Base-by-base conservation (phyloP, 2,797 vertebrate species). In the Microctenopoma stevenorrisi region DNA sequence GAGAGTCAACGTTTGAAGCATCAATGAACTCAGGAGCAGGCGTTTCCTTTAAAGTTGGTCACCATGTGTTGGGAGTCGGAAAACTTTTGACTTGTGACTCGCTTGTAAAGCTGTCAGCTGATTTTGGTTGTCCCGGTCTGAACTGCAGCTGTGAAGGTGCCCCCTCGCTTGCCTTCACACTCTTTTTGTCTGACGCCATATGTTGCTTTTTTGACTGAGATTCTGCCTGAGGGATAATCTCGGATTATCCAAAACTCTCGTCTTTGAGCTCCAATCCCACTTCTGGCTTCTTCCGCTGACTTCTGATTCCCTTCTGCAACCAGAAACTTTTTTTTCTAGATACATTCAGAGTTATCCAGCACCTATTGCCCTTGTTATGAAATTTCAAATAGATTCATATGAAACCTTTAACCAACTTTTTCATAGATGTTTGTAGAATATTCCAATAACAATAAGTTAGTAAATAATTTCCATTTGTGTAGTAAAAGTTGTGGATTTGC, bases 191-290 rank as follows among this genome's bases (percentile, higher is more conserved):
- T 81, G 71, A 85, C 11, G 42, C 82, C 85, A 85, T 81, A 85
- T 84, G 88, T 72, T 77, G 76, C 68, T 68, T 85, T 81, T 81
- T 78, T 80, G 67, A 81, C 86, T 55, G 38, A 76, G 82, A 89
- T 86, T 86, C 69, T 47, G 61, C 68, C 48, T 2, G 2, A 57
- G 55, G 89, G 91, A 92, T 93, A 89, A 91, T 89, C 89, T 88
- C 9, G 85, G 90, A 88, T 90, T 86, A 91, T 85, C 84, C 79
- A 48, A 83, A 86, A 86, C 62, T 81, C 80, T 83, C 15, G 48
- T 80, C 81, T 77, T 78, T 44, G 5, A 81, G 72, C 59, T 85
- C 13, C 79, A 84, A 76, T 86, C 79, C 74, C 70, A 77, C 79
- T 79, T 74, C 64, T 82, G 78, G 59, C 69, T 78, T 46, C 38